phyloP scores from a whole-genome alignment of 2,888 invertebrate genomes.

The Molanna angustata region DNA sequence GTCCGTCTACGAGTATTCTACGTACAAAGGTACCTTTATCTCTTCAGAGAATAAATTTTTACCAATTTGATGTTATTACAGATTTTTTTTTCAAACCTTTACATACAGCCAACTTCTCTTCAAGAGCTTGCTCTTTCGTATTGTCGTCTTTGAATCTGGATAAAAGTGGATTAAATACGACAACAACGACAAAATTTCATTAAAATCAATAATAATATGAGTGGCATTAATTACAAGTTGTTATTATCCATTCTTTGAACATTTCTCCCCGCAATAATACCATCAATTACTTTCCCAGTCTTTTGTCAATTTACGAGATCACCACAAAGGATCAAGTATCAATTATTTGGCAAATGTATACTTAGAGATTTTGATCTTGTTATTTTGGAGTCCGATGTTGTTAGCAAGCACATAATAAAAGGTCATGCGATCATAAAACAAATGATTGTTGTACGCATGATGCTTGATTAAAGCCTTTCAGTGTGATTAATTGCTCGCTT shows the following conservation, averaged over 20 bases:
- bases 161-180: too few relatives aligned
- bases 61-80: too few relatives aligned
- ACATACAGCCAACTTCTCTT: too few relatives aligned
- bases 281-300: background rate
- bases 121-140: background rate
- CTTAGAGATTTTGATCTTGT: background rate
- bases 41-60: too few relatives aligned
- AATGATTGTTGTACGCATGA: conserved; percentile 12
- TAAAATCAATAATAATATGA: too few relatives aligned
- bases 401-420: conserved; percentile 9
- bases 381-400: background rate
- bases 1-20: too few relatives aligned
- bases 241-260: too few relatives aligned
- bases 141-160: background rate
- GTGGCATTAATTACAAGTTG: too few relatives aligned
- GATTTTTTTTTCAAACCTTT: too few relatives aligned
- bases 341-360: background rate
- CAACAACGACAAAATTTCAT: too few relatives aligned
- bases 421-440: conserved; percentile 13
- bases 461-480: conserved; percentile 14
- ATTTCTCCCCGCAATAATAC: background rate
- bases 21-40: too few relatives aligned
- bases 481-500: conserved; percentile 11
- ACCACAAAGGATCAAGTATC: background rate
- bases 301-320: background rate